These are phyloP conservation scores for Hofmannophila pseudospretella DNA, from an alignment of 2,888 invertebrate species.

Conservation along the genomic window DNA sequence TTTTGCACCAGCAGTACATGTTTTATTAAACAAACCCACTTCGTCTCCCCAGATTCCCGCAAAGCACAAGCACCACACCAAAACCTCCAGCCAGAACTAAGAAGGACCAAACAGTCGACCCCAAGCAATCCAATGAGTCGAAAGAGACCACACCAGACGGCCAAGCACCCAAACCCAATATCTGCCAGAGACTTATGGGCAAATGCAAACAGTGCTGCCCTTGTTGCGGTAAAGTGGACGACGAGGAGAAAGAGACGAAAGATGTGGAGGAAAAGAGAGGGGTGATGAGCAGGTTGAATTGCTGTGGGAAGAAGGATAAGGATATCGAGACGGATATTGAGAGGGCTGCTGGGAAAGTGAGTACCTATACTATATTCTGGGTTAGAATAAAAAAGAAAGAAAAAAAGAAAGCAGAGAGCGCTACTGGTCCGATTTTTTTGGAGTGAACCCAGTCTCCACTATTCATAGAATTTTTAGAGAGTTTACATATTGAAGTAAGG, in stretches of 20 bases:
- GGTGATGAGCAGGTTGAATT: slow-evolving; percentile 51
- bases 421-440: no score
- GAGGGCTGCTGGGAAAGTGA: slow-evolving; percentile 64
- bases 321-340: slow-evolving; percentile 50
- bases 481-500: no score
- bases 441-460: no score
- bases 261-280: slow-evolving; percentile 34
- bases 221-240: slow-evolving; percentile 57
- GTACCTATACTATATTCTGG: slow-evolving; percentile 13
- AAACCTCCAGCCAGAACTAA: slow-evolving; percentile 60
- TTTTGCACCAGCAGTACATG: no score
- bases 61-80: slow-evolving; percentile 68
- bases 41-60: slow-evolving; percentile 67
- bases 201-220: slow-evolving; percentile 71
- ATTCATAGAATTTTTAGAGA: no score
- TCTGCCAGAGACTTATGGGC: slow-evolving; percentile 55
- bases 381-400: neutral
- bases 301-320: slow-evolving; percentile 51
- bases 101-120: slow-evolving; percentile 19
- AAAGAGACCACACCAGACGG: slow-evolving; percentile 23
- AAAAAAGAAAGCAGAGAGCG: neutral
- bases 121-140: slow-evolving; percentile 17
- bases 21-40: no score
- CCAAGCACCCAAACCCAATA: slow-evolving; percentile 37
- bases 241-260: slow-evolving; percentile 29